phyloP scores from a whole-genome alignment of 1,140 invertebrate genomes.

The Euglossa dilemma region DNA sequence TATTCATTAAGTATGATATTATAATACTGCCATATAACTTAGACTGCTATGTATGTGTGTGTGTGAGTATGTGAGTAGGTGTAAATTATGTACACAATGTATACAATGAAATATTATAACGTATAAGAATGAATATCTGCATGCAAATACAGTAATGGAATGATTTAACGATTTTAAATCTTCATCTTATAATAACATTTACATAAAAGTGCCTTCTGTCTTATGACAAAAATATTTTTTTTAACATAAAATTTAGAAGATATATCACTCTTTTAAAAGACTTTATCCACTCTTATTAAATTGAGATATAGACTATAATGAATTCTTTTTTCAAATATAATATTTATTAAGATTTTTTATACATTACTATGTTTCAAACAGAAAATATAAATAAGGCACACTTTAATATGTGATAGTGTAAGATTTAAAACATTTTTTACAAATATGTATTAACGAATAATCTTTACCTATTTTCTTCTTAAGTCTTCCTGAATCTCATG shows the following conservation, averaged over 20 bases:
- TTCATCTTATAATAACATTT: conserved; percentile 43
- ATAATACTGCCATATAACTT: conserved; percentile 75
- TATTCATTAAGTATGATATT: conserved; percentile 63
- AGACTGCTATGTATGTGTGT: conserved; percentile 61
- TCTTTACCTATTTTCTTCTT: conserved; percentile 32
- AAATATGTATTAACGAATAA: conserved; percentile 28
- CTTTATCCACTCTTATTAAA: neutral
- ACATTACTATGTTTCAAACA: conserved; percentile 4
- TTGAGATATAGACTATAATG: neutral
- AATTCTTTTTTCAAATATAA: conserved; percentile 10
- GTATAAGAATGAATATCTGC: conserved; percentile 11
- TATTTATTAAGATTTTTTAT: conserved; percentile 29
- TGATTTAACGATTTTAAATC: conserved; percentile 11
- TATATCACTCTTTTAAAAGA: neutral
- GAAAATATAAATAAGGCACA: conserved; percentile 24
- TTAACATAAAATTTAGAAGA: conserved; percentile 17
- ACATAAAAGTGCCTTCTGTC: conserved; percentile 61
- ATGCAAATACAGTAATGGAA: conserved; percentile 14
- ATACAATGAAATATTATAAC: conserved; percentile 30
- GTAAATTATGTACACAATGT: conserved; percentile 49
- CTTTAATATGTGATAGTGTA: conserved; percentile 44
- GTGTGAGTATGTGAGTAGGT: conserved; percentile 9
- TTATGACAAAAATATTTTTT: conserved; percentile 36
- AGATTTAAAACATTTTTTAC: conserved; percentile 19
- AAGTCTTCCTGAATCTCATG: conserved; percentile 35